Percentiles rank a stretch among this genome's conserved stretches.
These are phyloP conservation scores for Amphibalanus amphitrite DNA, from an alignment of 1,140 invertebrate genomes.

Conservation along the genomic window DNA sequence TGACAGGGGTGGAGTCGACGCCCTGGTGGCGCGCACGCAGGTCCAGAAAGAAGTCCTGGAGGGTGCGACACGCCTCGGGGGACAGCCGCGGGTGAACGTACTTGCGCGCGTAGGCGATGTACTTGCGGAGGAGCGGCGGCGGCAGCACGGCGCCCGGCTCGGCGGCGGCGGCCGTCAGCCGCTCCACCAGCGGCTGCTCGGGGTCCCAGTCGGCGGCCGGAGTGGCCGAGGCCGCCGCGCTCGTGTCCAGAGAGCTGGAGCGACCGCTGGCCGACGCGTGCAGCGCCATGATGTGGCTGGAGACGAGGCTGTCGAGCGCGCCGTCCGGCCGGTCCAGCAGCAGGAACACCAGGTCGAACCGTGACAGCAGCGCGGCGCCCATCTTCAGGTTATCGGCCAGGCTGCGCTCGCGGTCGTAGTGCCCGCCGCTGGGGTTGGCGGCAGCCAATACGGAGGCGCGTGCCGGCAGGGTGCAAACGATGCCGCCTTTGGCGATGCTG, in stretches of 20 bases:
- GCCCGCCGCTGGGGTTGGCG: conserved; percentile 74
- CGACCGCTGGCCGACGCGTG: conserved; percentile 32
- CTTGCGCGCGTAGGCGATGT: conserved; percentile 75
- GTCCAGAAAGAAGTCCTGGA: conserved; percentile 68
- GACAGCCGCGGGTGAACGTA: conserved; percentile 68
- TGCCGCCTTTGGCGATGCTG: conserved; percentile 55
- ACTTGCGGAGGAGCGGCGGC: conserved; percentile 58
- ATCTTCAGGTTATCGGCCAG: conserved; percentile 80
- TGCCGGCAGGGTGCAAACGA: conserved; percentile 30
- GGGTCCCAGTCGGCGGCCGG: background rate
- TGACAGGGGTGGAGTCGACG: conserved; percentile 48
- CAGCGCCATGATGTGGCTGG: conserved; percentile 59
- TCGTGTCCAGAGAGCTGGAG: conserved; percentile 4
- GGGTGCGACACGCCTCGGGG: conserved; percentile 41
- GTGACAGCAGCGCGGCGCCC: conserved; percentile 60
- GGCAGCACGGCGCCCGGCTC: conserved; percentile 54
- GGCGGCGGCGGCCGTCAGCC: conserved; percentile 38
- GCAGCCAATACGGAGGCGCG: conserved; percentile 57
- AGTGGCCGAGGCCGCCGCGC: background rate
- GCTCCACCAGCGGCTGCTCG: conserved; percentile 24
- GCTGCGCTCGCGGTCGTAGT: conserved; percentile 72
- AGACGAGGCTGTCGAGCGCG: conserved; percentile 53
- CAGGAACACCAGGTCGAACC: conserved; percentile 88
- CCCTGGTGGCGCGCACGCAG: conserved; percentile 47
- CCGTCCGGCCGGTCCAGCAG: conserved; percentile 68